Percentiles rank a stretch among this genome's conserved stretches.
phyloP scores from a whole-genome alignment of 1,140 invertebrate genomes.

The Physella acuta region DNA sequence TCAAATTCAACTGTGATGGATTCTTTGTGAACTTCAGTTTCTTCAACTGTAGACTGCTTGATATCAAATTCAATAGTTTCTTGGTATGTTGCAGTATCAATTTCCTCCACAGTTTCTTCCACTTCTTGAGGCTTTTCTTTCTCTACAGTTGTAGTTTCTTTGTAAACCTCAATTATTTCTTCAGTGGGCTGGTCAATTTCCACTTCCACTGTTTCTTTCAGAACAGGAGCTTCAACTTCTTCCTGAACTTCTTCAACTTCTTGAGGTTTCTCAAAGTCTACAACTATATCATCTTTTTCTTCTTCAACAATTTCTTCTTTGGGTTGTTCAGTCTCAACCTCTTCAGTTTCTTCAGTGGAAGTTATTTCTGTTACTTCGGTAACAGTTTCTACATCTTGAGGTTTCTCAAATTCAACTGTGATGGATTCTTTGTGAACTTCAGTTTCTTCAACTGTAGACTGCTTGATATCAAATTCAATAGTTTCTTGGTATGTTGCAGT shows the following conservation, averaged over 20 bases:
- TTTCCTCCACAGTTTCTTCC: slow-evolving; percentile 15
- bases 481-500: slow-evolving; percentile 22
- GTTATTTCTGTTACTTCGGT: slow-evolving; percentile 5
- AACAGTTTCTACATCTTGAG: slow-evolving; percentile 11
- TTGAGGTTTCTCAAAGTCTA: slow-evolving; percentile 16
- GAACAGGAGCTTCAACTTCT: not conserved
- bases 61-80: slow-evolving; percentile 14
- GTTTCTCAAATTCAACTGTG: slow-evolving; percentile 18
- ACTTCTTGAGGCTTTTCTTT: slow-evolving; percentile 22
- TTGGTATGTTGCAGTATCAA: slow-evolving; percentile 12
- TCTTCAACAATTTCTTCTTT: slow-evolving; percentile 17
- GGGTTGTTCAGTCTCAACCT: not conserved
- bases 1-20: slow-evolving; percentile 27
- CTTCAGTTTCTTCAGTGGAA: not conserved
- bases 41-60: slow-evolving; percentile 12
- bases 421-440: slow-evolving; percentile 2
- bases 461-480: slow-evolving; percentile 1
- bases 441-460: slow-evolving; percentile 10
- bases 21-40: slow-evolving; percentile 28
- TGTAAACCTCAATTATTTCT: slow-evolving; percentile 3
- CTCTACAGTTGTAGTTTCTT: slow-evolving; percentile 21
- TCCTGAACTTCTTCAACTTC: slow-evolving; percentile 9
- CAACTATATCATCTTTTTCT: slow-evolving; percentile 17
- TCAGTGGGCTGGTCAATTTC: slow-evolving; percentile 8
- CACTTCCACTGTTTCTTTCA: slow-evolving; percentile 1